phyloP scores from a whole-genome alignment of 2,888 invertebrate species.

The Acleris sparsana region DNA sequence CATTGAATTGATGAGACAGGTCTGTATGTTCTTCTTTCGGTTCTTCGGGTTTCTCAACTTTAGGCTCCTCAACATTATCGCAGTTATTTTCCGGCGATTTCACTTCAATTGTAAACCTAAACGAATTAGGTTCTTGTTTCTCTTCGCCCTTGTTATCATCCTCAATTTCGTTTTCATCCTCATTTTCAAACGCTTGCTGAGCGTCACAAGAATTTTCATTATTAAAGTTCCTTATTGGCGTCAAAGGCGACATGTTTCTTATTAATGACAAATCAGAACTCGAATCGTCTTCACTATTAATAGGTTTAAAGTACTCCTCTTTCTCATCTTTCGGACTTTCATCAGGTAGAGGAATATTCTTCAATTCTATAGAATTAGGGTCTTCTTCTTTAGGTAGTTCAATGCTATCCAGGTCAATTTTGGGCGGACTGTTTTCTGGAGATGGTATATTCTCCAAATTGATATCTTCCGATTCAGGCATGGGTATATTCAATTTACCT shows the following conservation, averaged over 20 bases:
- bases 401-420: slow-evolving; percentile 64
- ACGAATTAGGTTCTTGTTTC: slow-evolving; percentile 66
- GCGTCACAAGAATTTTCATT: slow-evolving; percentile 79
- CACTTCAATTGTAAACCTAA: slow-evolving; percentile 70
- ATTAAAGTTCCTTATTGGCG: slow-evolving; percentile 75
- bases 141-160: slow-evolving; percentile 58
- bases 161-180: slow-evolving; percentile 63
- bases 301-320: slow-evolving; percentile 64
- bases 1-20: slow-evolving; percentile 67
- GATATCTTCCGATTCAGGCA: slow-evolving; percentile 62
- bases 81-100: slow-evolving; percentile 61
- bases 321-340: slow-evolving; percentile 55
- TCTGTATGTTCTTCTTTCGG: slow-evolving; percentile 50
- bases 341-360: slow-evolving; percentile 63
- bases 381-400: slow-evolving; percentile 61
- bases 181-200: slow-evolving; percentile 75
- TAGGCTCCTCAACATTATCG: slow-evolving; percentile 59
- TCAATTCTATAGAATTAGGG: slow-evolving; percentile 42
- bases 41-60: slow-evolving; percentile 61
- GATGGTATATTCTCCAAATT: slow-evolving; percentile 64
- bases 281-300: slow-evolving; percentile 68
- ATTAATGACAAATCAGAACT: slow-evolving; percentile 73
- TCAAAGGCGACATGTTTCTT: slow-evolving; percentile 77
- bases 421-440: slow-evolving; percentile 77
- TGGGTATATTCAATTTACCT: slow-evolving; percentile 62